Conservation (phyloP, 2,797 vertebrate species). For the Iguana delicatissima region DNA sequence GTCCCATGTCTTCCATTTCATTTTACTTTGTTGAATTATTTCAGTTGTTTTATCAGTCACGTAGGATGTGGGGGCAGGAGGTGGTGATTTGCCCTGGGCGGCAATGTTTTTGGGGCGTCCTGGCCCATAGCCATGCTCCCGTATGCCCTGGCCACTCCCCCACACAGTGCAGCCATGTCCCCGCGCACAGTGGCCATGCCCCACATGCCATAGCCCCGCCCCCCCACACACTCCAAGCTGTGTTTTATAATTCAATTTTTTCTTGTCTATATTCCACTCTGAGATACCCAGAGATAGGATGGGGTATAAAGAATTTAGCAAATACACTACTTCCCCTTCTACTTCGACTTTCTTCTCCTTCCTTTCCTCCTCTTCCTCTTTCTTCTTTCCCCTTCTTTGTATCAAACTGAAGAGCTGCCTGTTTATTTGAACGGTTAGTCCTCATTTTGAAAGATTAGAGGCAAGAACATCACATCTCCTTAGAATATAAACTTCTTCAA, state of each 20-base stretch:
- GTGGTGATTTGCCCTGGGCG: no score
- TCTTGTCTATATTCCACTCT: not conserved
- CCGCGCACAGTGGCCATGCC: no score
- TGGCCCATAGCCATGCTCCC: no score
- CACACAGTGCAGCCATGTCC: no score
- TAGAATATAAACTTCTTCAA: constrained; percentile 37
- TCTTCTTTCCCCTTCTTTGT: not conserved
- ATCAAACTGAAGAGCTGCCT: not conserved
- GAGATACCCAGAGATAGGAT: not conserved
- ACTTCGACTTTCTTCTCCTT: no score
- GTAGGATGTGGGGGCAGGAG: no score
- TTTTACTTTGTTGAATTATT: not conserved
- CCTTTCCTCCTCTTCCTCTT: no score
- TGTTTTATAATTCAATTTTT: not conserved
- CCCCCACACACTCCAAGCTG: no score
- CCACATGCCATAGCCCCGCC: no score
- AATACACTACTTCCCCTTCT: no score
- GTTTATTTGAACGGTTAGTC: not conserved
- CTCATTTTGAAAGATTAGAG: constrained; percentile 25
- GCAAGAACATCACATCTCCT: constrained; percentile 39
- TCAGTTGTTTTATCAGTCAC: not conserved
- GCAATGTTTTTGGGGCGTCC: no score
- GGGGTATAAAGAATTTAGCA: not conserved
- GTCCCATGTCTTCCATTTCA: not conserved
- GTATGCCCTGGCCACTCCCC: no score